phyloP scores from a whole-genome alignment of 2,888 invertebrate genomes.

The Bellardia pandia region DNA sequence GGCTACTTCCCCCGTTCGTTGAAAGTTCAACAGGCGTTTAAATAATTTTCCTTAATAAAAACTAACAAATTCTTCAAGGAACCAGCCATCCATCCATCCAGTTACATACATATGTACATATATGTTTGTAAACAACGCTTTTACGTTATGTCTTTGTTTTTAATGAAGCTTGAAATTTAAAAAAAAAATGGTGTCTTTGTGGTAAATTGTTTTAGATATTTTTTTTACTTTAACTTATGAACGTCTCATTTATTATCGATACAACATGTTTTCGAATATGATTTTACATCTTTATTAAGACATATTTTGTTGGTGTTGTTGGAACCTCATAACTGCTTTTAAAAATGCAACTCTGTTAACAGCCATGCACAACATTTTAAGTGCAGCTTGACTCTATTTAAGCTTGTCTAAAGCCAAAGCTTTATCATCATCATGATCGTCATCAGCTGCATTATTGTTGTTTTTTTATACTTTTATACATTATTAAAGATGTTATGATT shows the following conservation, averaged over 20 bases:
- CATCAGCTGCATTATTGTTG: neutral
- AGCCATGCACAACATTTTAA: constrained; percentile 27
- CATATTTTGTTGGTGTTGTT: constrained; percentile 10
- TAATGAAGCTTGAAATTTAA: neutral
- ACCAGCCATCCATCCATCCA: too few species aligned
- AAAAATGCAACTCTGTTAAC: constrained; percentile 41
- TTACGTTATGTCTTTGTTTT: neutral
- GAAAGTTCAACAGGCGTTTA: constrained; percentile 4
- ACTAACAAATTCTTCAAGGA: neutral
- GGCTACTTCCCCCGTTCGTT: constrained; percentile 8
- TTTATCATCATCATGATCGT: constrained; percentile 7
- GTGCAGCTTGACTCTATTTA: constrained; percentile 18
- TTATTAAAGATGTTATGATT: constrained; percentile 48
- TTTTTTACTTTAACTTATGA: constrained; percentile 23
- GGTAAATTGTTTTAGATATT: neutral
- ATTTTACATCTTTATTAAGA: constrained; percentile 41
- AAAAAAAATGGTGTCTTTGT: neutral
- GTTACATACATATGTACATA: too few species aligned
- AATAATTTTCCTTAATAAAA: constrained; percentile 24
- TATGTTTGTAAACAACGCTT: too few species aligned
- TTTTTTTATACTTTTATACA: neutral
- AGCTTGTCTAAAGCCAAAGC: constrained; percentile 26
- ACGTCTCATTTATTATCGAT: constrained; percentile 29
- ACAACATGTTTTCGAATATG: constrained; percentile 12
- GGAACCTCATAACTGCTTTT: constrained; percentile 26